phyloP scores from a whole-genome alignment of 92 coral and sea anemone species.

The Parazoanthus swiftii region DNA sequence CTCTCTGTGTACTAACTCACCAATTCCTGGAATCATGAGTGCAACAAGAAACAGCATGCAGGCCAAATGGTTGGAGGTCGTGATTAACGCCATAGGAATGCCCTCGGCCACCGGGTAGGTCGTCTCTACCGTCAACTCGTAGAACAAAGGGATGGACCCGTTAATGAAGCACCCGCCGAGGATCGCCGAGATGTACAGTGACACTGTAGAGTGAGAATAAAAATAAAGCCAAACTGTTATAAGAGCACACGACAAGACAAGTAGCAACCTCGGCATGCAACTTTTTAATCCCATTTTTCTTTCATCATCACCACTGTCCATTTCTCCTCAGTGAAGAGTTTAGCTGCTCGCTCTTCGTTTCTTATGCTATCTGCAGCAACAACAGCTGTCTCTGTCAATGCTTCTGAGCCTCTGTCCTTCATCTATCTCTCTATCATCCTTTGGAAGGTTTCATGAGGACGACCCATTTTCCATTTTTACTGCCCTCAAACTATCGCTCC shows the following conservation, averaged over 20 bases:
- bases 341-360: too few species aligned
- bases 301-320: too few species aligned
- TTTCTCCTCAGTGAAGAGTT: too few species aligned
- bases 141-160: slow-evolving; percentile 85
- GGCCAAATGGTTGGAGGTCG: slow-evolving; percentile 83
- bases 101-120: slow-evolving; percentile 90
- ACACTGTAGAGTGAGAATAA: slow-evolving; percentile 42
- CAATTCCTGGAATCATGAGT: slow-evolving; percentile 84
- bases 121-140: slow-evolving; percentile 76
- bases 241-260: background rate
- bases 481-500: too few species aligned
- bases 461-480: too few species aligned
- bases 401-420: too few species aligned
- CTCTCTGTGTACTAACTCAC: slow-evolving; percentile 40
- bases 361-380: too few species aligned
- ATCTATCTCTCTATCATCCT: too few species aligned
- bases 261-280: background rate
- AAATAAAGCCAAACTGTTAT: background rate
- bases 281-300: too few species aligned
- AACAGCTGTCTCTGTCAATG: too few species aligned
- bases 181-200: slow-evolving; percentile 84
- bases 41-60: slow-evolving; percentile 78
- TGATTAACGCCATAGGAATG: slow-evolving; percentile 82
- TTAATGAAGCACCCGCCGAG: slow-evolving; percentile 90
- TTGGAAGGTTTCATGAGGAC: too few species aligned